A percentile compares a stretch with the other conserved stretches of the same genome.
Evolutionary conservation across 2,888 invertebrate genomes (phyloP).

Genomic region (Buathra laborator): DNA sequence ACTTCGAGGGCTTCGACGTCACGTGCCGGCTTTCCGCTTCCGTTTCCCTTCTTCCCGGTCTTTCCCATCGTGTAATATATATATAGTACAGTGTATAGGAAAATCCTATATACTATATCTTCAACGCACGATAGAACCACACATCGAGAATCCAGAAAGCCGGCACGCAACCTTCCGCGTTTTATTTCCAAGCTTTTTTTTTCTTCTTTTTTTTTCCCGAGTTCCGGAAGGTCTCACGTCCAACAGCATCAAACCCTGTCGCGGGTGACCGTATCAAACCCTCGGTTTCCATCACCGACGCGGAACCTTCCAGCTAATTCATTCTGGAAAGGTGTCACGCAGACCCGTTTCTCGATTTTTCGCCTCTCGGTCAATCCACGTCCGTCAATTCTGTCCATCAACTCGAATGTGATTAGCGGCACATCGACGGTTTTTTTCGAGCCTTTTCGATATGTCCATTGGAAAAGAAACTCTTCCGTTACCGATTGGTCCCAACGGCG

Average conservation of each 20-base stretch:
- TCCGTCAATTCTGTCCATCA: conserved; percentile 1
- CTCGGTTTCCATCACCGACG: background rate
- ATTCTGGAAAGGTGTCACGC: background rate
- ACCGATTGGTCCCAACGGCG: no score
- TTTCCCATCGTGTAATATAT: background rate
- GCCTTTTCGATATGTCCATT: background rate
- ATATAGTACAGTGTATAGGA: background rate
- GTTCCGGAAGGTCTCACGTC: conserved; percentile 49
- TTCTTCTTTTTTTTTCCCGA: background rate
- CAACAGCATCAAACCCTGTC: background rate
- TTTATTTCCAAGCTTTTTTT: conserved; percentile 27
- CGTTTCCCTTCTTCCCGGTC: conserved; percentile 32
- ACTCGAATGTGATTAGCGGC: background rate
- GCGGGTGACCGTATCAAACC: background rate
- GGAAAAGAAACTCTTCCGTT: background rate
- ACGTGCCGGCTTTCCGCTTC: conserved; percentile 62
- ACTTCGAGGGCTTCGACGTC: conserved; percentile 44
- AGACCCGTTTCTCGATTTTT: background rate
- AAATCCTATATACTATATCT: background rate
- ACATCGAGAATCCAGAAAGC: conserved; percentile 31
- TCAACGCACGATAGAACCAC: conserved; percentile 7
- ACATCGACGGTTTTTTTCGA: background rate
- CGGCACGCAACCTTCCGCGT: background rate
- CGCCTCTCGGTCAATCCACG: conserved; percentile 7
- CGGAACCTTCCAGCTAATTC: conserved; percentile 3